These are phyloP conservation scores for Lasioglossum vierecki DNA, from an alignment of 2,888 invertebrate genomes.

Conservation along the genomic window DNA sequence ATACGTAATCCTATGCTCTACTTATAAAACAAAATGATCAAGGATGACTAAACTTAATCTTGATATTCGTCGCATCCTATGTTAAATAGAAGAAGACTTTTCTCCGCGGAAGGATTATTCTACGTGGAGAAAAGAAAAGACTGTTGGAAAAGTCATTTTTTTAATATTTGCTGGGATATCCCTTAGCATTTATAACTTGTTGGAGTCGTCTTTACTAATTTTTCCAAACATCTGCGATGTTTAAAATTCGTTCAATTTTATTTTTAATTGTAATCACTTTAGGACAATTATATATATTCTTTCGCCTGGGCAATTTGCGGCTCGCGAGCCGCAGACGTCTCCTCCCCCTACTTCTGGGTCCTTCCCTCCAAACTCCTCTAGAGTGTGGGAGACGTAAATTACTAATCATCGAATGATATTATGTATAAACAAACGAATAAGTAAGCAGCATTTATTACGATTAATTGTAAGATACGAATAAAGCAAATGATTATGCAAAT, in stretches of 20 bases:
- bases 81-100: conserved; percentile 18
- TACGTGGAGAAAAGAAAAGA: neutral
- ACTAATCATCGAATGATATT: neutral
- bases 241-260: too few species aligned
- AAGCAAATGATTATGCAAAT: neutral
- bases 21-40: conserved; percentile 62
- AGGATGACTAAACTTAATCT: conserved; percentile 74
- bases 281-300: too few species aligned
- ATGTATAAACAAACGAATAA: neutral
- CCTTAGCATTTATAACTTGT: too few species aligned
- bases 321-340: too few species aligned
- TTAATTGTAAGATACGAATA: neutral
- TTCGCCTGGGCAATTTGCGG: too few species aligned
- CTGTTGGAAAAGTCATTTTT: neutral
- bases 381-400: too few species aligned
- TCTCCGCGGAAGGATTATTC: neutral
- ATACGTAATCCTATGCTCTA: conserved; percentile 76
- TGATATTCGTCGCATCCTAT: conserved; percentile 41
- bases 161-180: too few species aligned
- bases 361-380: too few species aligned
- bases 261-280: too few species aligned
- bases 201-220: too few species aligned
- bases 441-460: neutral
- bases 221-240: too few species aligned
- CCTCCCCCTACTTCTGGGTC: too few species aligned